A percentile compares a stretch with the other conserved stretches of the same genome.
Conservation (phyloP, 2,113 vertebrate genomes). For the Myotis brandtii region DNA sequence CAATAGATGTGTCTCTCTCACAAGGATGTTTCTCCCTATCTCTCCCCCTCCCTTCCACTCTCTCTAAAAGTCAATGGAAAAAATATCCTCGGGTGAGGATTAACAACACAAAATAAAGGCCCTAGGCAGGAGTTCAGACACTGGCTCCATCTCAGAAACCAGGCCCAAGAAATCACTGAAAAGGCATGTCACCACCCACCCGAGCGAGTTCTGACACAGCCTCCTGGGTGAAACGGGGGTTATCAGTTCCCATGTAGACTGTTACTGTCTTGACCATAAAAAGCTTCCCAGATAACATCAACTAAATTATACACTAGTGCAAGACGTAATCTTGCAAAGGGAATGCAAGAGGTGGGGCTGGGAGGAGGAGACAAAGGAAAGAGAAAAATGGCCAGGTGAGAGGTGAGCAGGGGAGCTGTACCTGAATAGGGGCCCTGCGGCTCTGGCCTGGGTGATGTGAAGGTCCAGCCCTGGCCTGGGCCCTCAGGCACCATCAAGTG, state of each 20-base stretch:
- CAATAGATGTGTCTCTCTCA: too few species aligned
- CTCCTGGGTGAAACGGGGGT: constrained; percentile 29
- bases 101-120: background rate
- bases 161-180: constrained; percentile 27
- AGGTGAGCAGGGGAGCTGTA: background rate
- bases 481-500: background rate
- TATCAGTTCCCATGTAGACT: background rate
- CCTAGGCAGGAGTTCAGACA: background rate
- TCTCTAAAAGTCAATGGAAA: too few species aligned
- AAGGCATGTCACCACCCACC: constrained; percentile 28
- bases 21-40: too few species aligned
- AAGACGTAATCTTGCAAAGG: constrained; percentile 56
- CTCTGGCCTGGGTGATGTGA: background rate
- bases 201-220: constrained; percentile 35
- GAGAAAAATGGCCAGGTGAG: constrained; percentile 25
- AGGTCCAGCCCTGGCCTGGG: background rate
- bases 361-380: background rate
- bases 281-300: constrained; percentile 60
- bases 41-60: too few species aligned
- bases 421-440: background rate
- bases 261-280: constrained; percentile 60
- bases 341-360: background rate
- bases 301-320: background rate
- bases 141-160: constrained; percentile 20
- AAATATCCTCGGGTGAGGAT: too few species aligned